A percentile compares a stretch with the other conserved stretches of the same genome.
Evolutionary conservation across 2,797 vertebrate genomes (phyloP).

Genomic region (Synanceia verrucosa): DNA sequence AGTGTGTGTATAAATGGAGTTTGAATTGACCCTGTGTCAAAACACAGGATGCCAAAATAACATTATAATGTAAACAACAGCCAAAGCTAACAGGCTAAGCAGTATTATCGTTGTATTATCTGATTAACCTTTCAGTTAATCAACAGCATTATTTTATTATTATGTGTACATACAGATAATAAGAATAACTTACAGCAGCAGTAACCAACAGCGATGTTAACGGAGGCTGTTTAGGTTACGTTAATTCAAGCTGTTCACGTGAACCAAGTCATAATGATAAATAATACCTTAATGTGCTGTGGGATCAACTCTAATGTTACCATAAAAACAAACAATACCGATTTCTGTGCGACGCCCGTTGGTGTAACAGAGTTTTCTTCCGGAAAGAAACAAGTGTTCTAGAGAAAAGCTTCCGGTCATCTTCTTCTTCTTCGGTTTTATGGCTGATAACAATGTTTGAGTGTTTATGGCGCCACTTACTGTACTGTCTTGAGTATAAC

Average conservation of each 20-base stretch:
- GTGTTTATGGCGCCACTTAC: no score
- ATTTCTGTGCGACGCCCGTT: neutral
- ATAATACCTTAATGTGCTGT: neutral
- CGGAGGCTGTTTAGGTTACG: neutral
- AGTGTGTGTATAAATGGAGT: neutral
- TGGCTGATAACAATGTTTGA: no score
- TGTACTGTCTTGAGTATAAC: no score
- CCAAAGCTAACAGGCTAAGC: neutral
- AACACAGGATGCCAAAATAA: neutral
- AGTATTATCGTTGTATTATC: no score
- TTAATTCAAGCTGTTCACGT: neutral
- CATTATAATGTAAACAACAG: neutral
- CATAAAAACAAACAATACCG: neutral
- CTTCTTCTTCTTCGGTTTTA: no score
- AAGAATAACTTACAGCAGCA: neutral
- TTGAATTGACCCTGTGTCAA: neutral
- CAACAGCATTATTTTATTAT: neutral
- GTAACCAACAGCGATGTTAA: neutral
- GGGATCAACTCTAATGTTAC: neutral
- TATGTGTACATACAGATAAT: neutral
- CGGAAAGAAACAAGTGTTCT: constrained; percentile 14
- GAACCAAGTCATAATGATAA: neutral
- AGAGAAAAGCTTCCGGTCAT: neutral
- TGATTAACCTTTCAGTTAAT: neutral
- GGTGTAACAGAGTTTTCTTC: constrained; percentile 19